Evolutionary conservation across 2,888 invertebrate species (phyloP).

Genomic region (Calliscelio sp.): DNA sequence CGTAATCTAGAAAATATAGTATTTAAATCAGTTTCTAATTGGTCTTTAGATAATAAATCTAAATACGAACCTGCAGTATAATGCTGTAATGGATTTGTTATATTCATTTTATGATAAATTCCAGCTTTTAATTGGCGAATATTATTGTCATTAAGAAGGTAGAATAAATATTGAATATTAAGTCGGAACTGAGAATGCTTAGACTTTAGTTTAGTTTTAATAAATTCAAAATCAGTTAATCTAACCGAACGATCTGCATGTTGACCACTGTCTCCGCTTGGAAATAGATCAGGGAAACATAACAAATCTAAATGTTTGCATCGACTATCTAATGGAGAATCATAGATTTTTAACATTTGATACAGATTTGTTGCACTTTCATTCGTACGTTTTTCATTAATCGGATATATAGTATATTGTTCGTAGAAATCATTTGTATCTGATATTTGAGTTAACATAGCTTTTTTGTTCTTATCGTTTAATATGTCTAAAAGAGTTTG

Average conservation of each 20-base stretch:
- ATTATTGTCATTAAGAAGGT: slow-evolving; percentile 74
- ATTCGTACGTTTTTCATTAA: slow-evolving; percentile 45
- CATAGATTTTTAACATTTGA: slow-evolving; percentile 75
- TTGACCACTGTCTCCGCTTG: no score
- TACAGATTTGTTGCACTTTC: slow-evolving; percentile 62
- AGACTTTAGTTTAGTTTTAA: slow-evolving; percentile 74
- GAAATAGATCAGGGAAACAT: slow-evolving; percentile 76
- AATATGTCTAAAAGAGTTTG: no score
- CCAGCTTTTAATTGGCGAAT: slow-evolving; percentile 72
- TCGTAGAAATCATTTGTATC: slow-evolving; percentile 56
- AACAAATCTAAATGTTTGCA: slow-evolving; percentile 69
- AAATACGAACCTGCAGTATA: no score
- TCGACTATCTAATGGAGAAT: slow-evolving; percentile 67
- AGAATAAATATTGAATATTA: slow-evolving; percentile 77
- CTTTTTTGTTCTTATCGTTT: no score
- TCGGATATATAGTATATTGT: slow-evolving; percentile 60
- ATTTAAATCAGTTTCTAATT: slow-evolving; percentile 70
- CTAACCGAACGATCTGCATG: slow-evolving; percentile 37
- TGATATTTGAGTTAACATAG: background rate
- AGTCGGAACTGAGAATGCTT: slow-evolving; percentile 75
- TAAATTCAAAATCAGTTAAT: slow-evolving; percentile 69
- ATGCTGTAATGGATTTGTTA: slow-evolving; percentile 31
- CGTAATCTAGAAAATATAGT: slow-evolving; percentile 64
- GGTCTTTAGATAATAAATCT: slow-evolving; percentile 63
- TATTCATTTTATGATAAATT: slow-evolving; percentile 57